These are phyloP conservation scores for Schizopygopsis pylzovi DNA, from an alignment of 2,797 vertebrate genomes.

Conservation along the genomic window DNA sequence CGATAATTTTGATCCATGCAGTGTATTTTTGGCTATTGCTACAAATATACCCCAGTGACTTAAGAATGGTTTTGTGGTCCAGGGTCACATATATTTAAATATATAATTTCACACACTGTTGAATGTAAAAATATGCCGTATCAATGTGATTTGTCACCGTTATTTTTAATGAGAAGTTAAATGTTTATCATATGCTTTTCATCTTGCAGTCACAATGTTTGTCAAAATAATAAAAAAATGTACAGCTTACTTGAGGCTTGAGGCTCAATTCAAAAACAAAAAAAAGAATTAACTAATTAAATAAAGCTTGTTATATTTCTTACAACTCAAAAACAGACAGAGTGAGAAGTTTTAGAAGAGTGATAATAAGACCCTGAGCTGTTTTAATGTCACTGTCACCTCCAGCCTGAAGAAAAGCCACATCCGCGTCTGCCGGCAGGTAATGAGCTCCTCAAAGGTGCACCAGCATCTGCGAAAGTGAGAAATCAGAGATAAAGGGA, in stretches of 20 bases:
- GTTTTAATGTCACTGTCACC: slow-evolving; percentile 57
- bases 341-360: slow-evolving; percentile 31
- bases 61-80: no score
- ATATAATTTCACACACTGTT: background rate
- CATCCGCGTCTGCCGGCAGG: slow-evolving; percentile 59
- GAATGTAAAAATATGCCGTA: background rate
- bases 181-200: background rate
- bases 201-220: background rate
- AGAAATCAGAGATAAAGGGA: slow-evolving; percentile 54
- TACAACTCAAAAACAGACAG: background rate
- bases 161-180: background rate
- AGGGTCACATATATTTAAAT: background rate
- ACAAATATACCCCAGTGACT: no score
- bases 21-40: no score
- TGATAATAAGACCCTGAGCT: slow-evolving; percentile 51
- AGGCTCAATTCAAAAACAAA: no score
- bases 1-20: no score
- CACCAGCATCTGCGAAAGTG: slow-evolving; percentile 49
- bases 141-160: background rate
- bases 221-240: background rate
- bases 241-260: background rate
- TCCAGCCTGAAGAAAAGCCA: slow-evolving; percentile 39
- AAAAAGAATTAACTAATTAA: no score
- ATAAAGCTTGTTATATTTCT: background rate
- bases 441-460: slow-evolving; percentile 70